These are phyloP conservation scores for Numenius phaeopus DNA, from an alignment of 2,797 vertebrate genomes.

Conservation along the genomic window DNA sequence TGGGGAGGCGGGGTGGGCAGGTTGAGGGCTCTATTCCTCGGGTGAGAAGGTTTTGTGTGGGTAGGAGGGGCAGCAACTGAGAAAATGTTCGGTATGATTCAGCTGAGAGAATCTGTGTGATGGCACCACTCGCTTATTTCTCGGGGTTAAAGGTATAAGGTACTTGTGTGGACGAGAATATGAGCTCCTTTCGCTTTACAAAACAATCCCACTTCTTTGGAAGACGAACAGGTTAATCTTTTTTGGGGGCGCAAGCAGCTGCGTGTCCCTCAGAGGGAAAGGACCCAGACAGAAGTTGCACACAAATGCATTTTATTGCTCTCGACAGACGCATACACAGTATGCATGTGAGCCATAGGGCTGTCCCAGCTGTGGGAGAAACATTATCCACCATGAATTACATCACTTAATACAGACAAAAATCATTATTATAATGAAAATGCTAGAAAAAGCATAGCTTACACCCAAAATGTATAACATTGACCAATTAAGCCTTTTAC, in stretches of 20 bases:
- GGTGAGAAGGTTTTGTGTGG: neutral
- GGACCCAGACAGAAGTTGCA: neutral
- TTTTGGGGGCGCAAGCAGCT: neutral
- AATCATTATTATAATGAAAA: conserved; percentile 70
- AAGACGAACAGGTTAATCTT: rapidly evolving
- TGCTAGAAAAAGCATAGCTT: conserved; percentile 52
- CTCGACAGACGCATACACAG: conserved; percentile 23
- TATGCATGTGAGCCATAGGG: conserved; percentile 27
- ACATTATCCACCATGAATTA: conserved; percentile 47
- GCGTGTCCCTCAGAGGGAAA: neutral
- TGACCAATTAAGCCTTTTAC: neutral
- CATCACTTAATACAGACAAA: conserved; percentile 39
- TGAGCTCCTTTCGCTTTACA: neutral
- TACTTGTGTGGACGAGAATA: rapidly evolving
- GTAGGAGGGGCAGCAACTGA: neutral
- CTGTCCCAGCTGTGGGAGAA: conserved; percentile 54
- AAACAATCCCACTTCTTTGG: neutral
- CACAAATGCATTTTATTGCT: conserved; percentile 35
- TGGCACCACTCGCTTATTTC: neutral
- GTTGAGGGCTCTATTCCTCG: too few species aligned
- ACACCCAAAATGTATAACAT: conserved; percentile 51
- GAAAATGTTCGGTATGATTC: neutral
- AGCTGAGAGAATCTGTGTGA: neutral
- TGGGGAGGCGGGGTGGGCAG: rapidly evolving
- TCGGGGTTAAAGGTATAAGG: neutral